Evolutionary conservation across 2,113 vertebrate species (phyloP).

Genomic region (Apaloderma vittatum): DNA sequence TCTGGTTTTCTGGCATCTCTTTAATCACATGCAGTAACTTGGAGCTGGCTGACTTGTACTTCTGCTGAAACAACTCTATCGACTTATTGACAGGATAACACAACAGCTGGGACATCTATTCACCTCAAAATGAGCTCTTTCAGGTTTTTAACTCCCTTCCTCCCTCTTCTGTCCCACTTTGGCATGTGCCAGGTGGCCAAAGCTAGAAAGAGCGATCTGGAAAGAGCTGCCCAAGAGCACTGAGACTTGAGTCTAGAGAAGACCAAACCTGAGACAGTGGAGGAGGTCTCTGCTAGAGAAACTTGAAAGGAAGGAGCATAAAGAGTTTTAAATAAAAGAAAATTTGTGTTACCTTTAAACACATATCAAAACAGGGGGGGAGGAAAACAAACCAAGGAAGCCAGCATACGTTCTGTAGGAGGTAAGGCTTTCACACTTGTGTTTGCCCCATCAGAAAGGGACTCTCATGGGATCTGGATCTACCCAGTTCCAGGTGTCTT

Average conservation of each 20-base stretch:
- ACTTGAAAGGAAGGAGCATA: background rate
- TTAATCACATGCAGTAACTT: background rate
- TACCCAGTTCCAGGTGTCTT: conserved; percentile 34
- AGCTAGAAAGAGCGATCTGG: background rate
- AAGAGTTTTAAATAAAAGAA: background rate
- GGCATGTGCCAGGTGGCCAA: background rate
- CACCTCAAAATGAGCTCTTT: background rate
- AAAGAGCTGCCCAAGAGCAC: background rate
- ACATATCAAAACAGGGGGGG: background rate
- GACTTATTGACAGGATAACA: background rate
- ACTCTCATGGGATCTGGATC: background rate
- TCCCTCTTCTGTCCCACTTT: background rate
- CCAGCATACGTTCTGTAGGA: background rate
- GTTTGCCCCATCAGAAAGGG: background rate
- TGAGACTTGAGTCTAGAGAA: background rate
- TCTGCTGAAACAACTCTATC: background rate
- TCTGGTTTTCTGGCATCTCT: background rate
- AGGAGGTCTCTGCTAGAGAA: background rate
- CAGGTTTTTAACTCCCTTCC: background rate
- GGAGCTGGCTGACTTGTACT: background rate
- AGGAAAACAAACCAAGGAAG: background rate
- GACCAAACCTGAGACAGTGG: background rate
- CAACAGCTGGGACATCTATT: background rate
- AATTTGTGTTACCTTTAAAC: background rate
- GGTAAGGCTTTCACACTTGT: background rate